phyloP scores from a whole-genome alignment of 2,888 invertebrate genomes.

The Tipula vernalis region DNA sequence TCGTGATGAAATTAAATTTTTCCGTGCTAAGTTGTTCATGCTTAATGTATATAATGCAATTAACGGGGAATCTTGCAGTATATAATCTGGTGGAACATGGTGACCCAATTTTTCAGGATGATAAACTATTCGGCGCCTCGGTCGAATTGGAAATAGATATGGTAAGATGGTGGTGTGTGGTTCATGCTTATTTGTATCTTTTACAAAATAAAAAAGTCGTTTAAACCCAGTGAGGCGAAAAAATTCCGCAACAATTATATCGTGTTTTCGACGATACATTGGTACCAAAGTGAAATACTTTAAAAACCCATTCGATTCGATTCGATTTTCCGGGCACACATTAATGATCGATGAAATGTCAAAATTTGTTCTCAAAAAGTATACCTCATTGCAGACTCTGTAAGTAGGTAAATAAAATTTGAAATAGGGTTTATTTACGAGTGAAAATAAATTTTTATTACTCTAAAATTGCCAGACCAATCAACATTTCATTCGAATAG shows the following conservation, averaged over 20 bases:
- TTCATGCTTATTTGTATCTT: slow-evolving; percentile 25
- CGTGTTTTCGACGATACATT: slow-evolving; percentile 29
- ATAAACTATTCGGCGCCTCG: slow-evolving; percentile 6
- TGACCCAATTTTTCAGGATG: neutral
- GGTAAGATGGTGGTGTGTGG: slow-evolving; percentile 25
- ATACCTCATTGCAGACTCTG: slow-evolving; percentile 9
- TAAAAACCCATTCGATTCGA: slow-evolving; percentile 15
- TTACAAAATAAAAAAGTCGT: slow-evolving; percentile 35
- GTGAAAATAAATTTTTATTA: neutral
- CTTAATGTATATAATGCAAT: slow-evolving; percentile 34
- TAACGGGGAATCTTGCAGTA: neutral
- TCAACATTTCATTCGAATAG: neutral
- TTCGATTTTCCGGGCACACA: neutral
- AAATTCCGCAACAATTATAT: slow-evolving; percentile 39
- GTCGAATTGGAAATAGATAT: slow-evolving; percentile 14
- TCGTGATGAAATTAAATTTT: slow-evolving; percentile 38
- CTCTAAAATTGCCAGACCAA: slow-evolving; percentile 16
- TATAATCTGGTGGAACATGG: slow-evolving; percentile 14
- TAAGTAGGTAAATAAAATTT: neutral
- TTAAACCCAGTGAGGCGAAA: slow-evolving; percentile 36
- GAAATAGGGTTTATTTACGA: neutral
- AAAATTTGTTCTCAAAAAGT: slow-evolving; percentile 11
- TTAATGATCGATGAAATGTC: slow-evolving; percentile 13
- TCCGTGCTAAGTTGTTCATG: slow-evolving; percentile 20
- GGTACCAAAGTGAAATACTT: slow-evolving; percentile 32